Evolutionary conservation across 2,113 vertebrate species (phyloP), one percentile per base, ranked within the genome.

Genomic region (Dipodomys merriami): DNA sequence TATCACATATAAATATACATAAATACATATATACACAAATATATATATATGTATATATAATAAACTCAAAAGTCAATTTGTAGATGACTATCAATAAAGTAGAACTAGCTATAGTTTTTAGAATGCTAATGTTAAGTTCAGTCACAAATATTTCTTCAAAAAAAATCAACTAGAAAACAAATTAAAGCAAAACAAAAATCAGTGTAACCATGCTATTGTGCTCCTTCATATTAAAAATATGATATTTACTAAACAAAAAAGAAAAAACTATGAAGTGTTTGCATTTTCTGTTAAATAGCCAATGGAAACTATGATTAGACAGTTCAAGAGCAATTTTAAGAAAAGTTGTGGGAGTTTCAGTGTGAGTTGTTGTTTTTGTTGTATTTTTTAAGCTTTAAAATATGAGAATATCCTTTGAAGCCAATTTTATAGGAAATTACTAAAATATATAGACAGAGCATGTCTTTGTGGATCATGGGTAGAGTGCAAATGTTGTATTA

Each of bases 351-450:
- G 9, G 69, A 80, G 8, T 80, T 89, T 94, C 13, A 0, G 83
- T 93, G 53, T 18, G 15, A 57, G 53, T 57, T 57, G 15, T 78
- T 49, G 49, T 9, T 9, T 9, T 11, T 49, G 5, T 39, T 39
- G 39, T 39, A 39, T 22, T 46, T 74, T 83, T 25, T 39, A 25
- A 91, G 72, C 88, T 76, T 90, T 57, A 90, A 92, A 76, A 60
- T 57, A 88, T 73, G 67, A 88, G 68, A n/a, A 91, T n/a, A 12
- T 64, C 67, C 5, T 79, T 73, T 72, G 73, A 96, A 95, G 62
- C 25, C 68, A 88, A 60, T 79, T 94, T 79, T 81, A 19, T 60
- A 8, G 53, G 29, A 83, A 91, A 95, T 91, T 33, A n/a, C 7
- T 74, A 20, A 92, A 7, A 20, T 68, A 86, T 44, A 67, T 65